Evolutionary conservation across 2,888 invertebrate species (phyloP).

Genomic region (Agrotis segetum): DNA sequence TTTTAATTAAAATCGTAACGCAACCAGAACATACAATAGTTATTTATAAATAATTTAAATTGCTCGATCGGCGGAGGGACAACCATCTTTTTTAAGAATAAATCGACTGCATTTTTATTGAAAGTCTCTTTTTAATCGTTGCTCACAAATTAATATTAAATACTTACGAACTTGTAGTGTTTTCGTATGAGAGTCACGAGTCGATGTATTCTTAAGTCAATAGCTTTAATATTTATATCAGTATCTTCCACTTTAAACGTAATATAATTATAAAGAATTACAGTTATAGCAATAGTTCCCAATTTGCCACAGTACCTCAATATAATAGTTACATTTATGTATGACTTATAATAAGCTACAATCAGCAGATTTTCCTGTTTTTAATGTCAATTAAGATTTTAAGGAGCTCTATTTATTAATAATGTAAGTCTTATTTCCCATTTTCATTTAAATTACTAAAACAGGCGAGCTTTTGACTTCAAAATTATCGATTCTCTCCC

Average conservation of each 20-base stretch:
- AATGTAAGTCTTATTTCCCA: slow-evolving; percentile 54
- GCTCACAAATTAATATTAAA: slow-evolving; percentile 61
- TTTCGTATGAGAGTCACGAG: slow-evolving; percentile 52
- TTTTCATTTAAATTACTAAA: slow-evolving; percentile 31
- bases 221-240: slow-evolving; percentile 90
- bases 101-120: slow-evolving; percentile 76
- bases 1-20: slow-evolving; percentile 59
- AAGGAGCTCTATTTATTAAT: slow-evolving; percentile 60
- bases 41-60: slow-evolving; percentile 84
- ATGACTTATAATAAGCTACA: slow-evolving; percentile 72
- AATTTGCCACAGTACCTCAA: slow-evolving; percentile 89
- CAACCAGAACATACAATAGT: slow-evolving; percentile 87
- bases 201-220: slow-evolving; percentile 86
- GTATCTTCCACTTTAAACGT: slow-evolving; percentile 88
- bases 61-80: slow-evolving; percentile 79
- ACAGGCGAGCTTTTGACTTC: slow-evolving; percentile 40
- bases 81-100: slow-evolving; percentile 76
- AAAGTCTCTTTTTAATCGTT: slow-evolving; percentile 61
- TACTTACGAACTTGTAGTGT: slow-evolving; percentile 48
- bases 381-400: slow-evolving; percentile 63
- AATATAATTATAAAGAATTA: slow-evolving; percentile 77
- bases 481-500: slow-evolving; percentile 42
- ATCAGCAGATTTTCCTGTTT: slow-evolving; percentile 72
- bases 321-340: slow-evolving; percentile 82
- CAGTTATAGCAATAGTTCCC: slow-evolving; percentile 87